Base-by-base conservation (phyloP, 2,797 vertebrate species). In the Thamnophis elegans region DNA sequence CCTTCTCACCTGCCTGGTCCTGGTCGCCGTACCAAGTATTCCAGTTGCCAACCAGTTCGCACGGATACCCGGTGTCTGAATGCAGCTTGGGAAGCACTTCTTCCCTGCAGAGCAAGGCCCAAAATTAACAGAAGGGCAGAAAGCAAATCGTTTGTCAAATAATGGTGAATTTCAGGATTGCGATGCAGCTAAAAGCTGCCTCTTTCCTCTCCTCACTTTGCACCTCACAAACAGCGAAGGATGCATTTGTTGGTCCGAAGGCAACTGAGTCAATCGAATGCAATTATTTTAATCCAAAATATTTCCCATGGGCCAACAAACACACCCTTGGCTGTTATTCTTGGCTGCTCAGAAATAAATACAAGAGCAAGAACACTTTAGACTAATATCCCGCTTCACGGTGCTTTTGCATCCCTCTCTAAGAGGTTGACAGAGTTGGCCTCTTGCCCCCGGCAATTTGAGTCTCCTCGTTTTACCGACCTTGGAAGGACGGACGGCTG, bases 11-110 rank as follows among this genome's bases (percentile, higher is more conserved):
- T 94, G 99, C 98, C 96, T 99, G 99, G 97, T 99, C 99, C 96
- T 99, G 99, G 36, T 99, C 99, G 54, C 99, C 99, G 0, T 99
- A 99, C 99, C 99, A 99, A 0, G 99, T 99, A 93, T 99, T 99
- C 99, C 99, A 99, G 97, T 99, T 99, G 85, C 99, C 99, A 28
- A 99, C 98, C n/a, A 99, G 97, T 65, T 99, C 98, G 92, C 99
- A 99, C 0, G 99, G 99, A 91, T 98, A 99, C 93, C 98, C 98
- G 0, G 97, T 91, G 51, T 99, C 98, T 0, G 93, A 94, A 93
- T 99, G 98, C 47, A 99, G 98, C 93, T 97, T 98, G 90, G 97
- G 98, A 89, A 99, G 98, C 68, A 99, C 98, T 92, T 99, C 98
- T 32, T 98, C 98, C 93, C 99, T 99, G 90, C 1, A 42, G 1